Evolutionary conservation across 2,113 vertebrate species (phyloP).

Genomic region (Sinocyclocheilus anshuiensis): DNA sequence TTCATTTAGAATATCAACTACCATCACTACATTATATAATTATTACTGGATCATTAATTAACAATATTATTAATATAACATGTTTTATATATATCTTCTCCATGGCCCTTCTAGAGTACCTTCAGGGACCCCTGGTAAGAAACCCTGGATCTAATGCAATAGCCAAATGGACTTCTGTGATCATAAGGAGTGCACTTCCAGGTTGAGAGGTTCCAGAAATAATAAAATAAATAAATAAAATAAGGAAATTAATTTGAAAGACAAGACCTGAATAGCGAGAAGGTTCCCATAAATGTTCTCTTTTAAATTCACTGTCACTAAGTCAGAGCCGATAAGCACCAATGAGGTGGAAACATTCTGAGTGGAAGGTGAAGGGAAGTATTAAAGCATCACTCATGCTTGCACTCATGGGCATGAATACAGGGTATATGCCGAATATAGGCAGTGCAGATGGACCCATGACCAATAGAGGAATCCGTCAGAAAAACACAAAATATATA

Average conservation of each 20-base stretch:
- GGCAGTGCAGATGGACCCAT: background rate
- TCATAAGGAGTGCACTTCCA: constrained; percentile 27
- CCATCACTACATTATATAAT: background rate
- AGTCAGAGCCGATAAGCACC: constrained; percentile 18
- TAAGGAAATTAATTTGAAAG: no score
- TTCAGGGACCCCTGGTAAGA: background rate
- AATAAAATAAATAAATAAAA: background rate
- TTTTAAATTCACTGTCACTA: constrained; percentile 31
- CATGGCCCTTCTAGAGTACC: background rate
- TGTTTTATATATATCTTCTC: background rate
- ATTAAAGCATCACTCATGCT: constrained; percentile 21
- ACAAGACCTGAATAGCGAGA: no score
- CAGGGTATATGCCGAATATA: background rate
- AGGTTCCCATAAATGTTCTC: constrained; percentile 24
- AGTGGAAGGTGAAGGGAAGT: constrained; percentile 23
- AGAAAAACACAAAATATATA: no score
- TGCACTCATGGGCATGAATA: background rate
- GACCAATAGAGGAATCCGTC: background rate
- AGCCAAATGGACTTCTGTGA: constrained; percentile 22
- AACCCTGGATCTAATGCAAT: background rate
- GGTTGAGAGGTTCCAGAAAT: constrained; percentile 4
- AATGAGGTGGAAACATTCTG: constrained; percentile 30
- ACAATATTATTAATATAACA: background rate
- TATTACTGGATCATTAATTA: background rate
- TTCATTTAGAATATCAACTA: background rate